Base-by-base conservation (phyloP, 2,113 vertebrate species). In the Syngnathus scovelli region DNA sequence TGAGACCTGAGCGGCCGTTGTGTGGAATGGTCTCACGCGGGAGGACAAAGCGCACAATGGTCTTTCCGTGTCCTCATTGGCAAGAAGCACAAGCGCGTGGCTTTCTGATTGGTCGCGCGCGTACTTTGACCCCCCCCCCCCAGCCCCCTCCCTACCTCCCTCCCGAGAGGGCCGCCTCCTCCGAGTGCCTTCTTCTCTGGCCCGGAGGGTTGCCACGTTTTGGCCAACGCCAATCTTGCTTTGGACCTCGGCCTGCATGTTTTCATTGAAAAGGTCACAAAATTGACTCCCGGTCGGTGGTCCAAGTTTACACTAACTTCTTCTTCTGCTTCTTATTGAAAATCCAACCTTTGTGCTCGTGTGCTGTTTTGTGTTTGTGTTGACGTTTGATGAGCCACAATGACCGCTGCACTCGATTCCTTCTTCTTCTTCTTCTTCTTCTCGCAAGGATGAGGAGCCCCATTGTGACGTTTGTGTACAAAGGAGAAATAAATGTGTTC, bases 111-210 rank as follows among this genome's bases (percentile, higher is more conserved):
- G 48, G 48, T n/a, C 7, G 48, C 4, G 1, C 1, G 16, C 1
- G 7, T 7, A 49, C 18, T 6, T 19, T 49, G 48, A 49, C 18
- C 48, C 6, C 44, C 44, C 44, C 44, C 4, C 44, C 44, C 3
- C 38, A 0, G 6, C 6, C 1, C 39, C 39, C 39, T 3, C 1
- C 41, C 1, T 27, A 1, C 27, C 27, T 27, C 27, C 27, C 27
- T 33, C 27, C 27, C 27, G 27, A 33, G 27, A 33, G 3, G 27
- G 19, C 49, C 48, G 27, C 44, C n/a, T 63, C 62, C 86, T 86
- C 83, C 74, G 88, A 90, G 87, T 89, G 89, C 89, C 87, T 90
- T 90, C 81, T 87, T 78, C 79, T 80, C 86, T 76, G 52, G 78
- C 78, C 60, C 78, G 76, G 72, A 79, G 77, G 83, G 62, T 71